These are phyloP conservation scores for Euwallacea similis DNA, from an alignment of 1,140 invertebrate species.

Conservation along the genomic window DNA sequence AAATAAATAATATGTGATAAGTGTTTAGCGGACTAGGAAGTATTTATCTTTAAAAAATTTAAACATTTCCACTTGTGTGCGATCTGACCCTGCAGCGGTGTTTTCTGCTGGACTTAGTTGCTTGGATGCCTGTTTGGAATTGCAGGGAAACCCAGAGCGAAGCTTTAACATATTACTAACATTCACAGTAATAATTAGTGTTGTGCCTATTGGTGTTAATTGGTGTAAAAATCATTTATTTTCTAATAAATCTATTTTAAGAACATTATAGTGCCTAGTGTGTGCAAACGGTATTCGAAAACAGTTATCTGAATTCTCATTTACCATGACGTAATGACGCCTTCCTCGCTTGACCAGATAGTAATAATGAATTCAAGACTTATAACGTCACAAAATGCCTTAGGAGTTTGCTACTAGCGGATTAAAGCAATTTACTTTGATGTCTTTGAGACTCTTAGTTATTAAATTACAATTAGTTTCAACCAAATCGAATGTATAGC, in stretches of 20 bases:
- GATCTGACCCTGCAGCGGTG: slow-evolving; percentile 20
- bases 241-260: slow-evolving; percentile 15
- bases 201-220: slow-evolving; percentile 13
- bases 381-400: background rate
- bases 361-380: background rate
- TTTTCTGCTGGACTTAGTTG: slow-evolving; percentile 9
- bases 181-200: slow-evolving; percentile 13
- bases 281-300: slow-evolving; percentile 9
- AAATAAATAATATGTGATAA: slow-evolving; percentile 39
- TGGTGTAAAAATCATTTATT: slow-evolving; percentile 15
- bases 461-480: background rate
- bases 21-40: slow-evolving; percentile 31
- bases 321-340: background rate
- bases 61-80: slow-evolving; percentile 26
- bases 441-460: background rate
- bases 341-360: background rate
- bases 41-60: slow-evolving; percentile 31
- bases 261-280: slow-evolving; percentile 17
- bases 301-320: slow-evolving; percentile 1
- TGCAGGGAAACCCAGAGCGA: background rate
- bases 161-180: background rate
- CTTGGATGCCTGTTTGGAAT: background rate
- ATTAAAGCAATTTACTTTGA: background rate
- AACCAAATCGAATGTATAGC: too few relatives aligned
- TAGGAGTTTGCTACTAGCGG: background rate